Evolutionary conservation across 2,113 vertebrate genomes (phyloP).

Genomic region (Ammodytes marinus): DNA sequence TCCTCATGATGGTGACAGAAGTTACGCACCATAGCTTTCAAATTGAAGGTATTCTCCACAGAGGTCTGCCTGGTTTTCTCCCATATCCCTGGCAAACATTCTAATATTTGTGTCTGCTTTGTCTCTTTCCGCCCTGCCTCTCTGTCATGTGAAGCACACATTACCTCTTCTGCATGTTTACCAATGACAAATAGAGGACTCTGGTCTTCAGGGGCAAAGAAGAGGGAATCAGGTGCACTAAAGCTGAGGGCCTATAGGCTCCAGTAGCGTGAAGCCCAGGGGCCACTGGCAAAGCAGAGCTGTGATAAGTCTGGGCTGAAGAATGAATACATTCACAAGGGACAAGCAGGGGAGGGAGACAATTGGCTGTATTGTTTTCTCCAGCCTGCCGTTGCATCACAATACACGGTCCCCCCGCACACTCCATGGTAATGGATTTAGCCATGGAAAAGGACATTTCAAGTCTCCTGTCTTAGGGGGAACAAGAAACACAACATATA

Average conservation of each 20-base stretch:
- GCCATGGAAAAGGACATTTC: constrained; percentile 56
- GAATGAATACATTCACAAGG: constrained; percentile 74
- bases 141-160: constrained; percentile 67
- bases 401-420: constrained; percentile 66
- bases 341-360: constrained; percentile 59
- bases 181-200: constrained; percentile 84
- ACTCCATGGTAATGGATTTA: constrained; percentile 71
- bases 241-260: constrained; percentile 67
- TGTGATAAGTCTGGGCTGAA: constrained; percentile 70
- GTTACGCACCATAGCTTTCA: no score
- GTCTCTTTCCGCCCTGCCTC: constrained; percentile 28
- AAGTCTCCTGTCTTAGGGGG: constrained; percentile 47
- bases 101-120: constrained; percentile 75
- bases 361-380: constrained; percentile 74
- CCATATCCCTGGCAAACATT: constrained; percentile 59
- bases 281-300: constrained; percentile 70
- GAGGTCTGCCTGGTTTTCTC: not conserved
- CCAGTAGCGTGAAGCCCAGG: constrained; percentile 74
- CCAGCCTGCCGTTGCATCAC: constrained; percentile 74
- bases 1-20: no score
- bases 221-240: constrained; percentile 77
- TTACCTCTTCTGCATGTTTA: constrained; percentile 75
- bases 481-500: constrained; percentile 16
- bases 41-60: not conserved
- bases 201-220: constrained; percentile 74